phyloP scores from a whole-genome alignment of 2,888 invertebrate species.

The Thymelicus lineola region DNA sequence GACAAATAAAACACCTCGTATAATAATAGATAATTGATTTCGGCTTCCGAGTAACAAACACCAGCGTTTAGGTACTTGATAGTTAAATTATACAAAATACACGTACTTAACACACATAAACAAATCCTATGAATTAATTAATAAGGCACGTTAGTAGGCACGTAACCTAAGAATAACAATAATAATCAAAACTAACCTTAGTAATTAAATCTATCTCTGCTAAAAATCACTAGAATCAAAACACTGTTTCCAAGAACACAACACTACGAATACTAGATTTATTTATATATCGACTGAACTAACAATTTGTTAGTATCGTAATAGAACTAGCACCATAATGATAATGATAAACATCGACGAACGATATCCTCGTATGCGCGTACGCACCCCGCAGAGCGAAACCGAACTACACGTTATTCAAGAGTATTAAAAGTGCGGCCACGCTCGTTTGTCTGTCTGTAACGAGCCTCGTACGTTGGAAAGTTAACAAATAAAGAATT shows the following conservation, averaged over 20 bases:
- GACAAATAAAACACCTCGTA: no score
- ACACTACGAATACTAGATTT: background rate
- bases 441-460: slow-evolving; percentile 30
- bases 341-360: background rate
- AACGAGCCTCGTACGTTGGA: slow-evolving; percentile 25
- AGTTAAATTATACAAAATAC: background rate
- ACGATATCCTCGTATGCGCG: slow-evolving; percentile 20
- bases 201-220: background rate
- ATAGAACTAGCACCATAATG: slow-evolving; percentile 5
- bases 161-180: background rate
- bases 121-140: background rate
- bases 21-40: no score
- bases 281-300: slow-evolving; percentile 1
- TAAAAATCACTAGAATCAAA: background rate
- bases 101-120: background rate
- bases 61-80: no score
- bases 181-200: background rate
- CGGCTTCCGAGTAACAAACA: no score
- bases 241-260: slow-evolving; percentile 1
- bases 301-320: slow-evolving; percentile 17
- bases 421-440: slow-evolving; percentile 28
- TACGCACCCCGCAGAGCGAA: slow-evolving; percentile 26
- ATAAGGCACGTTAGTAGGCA: no score
- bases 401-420: slow-evolving; percentile 24
- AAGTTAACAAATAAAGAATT: slow-evolving; percentile 33